These are phyloP conservation scores for Beroe forskalii DNA, from an alignment of 37 sponge, comb jelly and placozoan genomes.

Conservation along the genomic window DNA sequence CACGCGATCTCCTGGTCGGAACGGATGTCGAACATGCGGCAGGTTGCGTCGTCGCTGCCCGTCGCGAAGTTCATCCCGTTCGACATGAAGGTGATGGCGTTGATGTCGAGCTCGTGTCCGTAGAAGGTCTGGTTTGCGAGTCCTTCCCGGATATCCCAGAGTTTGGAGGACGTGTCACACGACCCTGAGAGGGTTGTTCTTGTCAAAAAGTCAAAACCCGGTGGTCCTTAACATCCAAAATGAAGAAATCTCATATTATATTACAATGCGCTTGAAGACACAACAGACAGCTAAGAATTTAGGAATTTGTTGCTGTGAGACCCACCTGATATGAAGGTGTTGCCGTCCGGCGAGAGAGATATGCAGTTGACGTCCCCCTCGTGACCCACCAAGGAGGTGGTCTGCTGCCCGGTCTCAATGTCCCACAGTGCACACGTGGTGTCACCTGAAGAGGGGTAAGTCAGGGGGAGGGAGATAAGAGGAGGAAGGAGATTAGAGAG, in stretches of 20 bases:
- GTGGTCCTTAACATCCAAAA: no score
- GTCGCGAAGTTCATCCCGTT: conserved; percentile 92
- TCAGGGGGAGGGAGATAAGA: background rate
- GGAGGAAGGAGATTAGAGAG: no score
- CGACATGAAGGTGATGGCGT: conserved; percentile 93
- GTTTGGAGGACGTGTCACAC: conserved; percentile 50
- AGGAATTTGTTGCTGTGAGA: no score
- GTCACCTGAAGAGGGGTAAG: conserved; percentile 11
- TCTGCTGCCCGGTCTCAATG: conserved; percentile 87
- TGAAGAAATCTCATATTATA: no score
- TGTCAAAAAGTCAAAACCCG: no score
- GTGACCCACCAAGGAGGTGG: conserved; percentile 79
- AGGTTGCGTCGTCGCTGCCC: conserved; percentile 92
- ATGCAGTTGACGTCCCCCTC: conserved; percentile 99
- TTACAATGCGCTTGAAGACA: no score
- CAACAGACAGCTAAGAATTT: no score
- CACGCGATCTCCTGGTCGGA: conserved; percentile 72
- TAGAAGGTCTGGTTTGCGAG: conserved; percentile 88
- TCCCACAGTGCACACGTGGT: conserved; percentile 82
- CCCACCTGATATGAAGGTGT: conserved; percentile 80
- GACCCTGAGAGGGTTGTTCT: conserved; percentile 57
- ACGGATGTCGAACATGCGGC: conserved; percentile 95
- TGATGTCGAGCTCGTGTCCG: conserved; percentile 97
- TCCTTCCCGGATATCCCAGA: conserved; percentile 94
- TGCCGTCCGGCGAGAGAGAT: conserved; percentile 83